Conservation (phyloP, 2,113 vertebrate genomes). For the Sebastes schlegelii region DNA sequence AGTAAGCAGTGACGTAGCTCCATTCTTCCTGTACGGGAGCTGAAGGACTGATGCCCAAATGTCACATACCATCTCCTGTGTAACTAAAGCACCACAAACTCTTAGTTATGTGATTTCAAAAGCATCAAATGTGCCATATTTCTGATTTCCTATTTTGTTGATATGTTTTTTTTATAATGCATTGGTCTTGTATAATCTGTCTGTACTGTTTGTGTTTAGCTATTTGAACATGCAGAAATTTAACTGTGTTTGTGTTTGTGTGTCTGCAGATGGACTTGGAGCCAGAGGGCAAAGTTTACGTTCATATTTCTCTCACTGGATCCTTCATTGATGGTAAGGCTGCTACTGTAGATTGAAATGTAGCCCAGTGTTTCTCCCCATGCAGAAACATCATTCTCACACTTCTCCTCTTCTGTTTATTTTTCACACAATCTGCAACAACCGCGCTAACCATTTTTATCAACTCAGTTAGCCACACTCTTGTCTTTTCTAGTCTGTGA, state of each 20-base stretch:
- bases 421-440: background rate
- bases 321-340: constrained; percentile 94
- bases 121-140: background rate
- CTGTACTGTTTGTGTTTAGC: background rate
- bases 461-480: background rate
- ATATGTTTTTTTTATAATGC: background rate
- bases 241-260: constrained; percentile 52
- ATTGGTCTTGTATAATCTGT: background rate
- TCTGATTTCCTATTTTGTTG: background rate
- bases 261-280: constrained; percentile 93
- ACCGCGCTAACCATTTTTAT: background rate
- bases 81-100: background rate
- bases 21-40: background rate
- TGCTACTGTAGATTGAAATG: background rate
- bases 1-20: background rate
- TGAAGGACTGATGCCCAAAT: no score
- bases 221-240: background rate
- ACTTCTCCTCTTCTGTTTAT: background rate
- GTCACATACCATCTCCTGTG: no score
- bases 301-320: constrained; percentile 90
- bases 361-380: background rate
- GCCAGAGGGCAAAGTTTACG: constrained; percentile 95
- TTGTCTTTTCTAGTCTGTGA: background rate
- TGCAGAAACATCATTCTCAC: background rate
- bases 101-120: background rate